Conservation (phyloP, 1,140 invertebrate genomes). For the Araneus ventricosus region DNA sequence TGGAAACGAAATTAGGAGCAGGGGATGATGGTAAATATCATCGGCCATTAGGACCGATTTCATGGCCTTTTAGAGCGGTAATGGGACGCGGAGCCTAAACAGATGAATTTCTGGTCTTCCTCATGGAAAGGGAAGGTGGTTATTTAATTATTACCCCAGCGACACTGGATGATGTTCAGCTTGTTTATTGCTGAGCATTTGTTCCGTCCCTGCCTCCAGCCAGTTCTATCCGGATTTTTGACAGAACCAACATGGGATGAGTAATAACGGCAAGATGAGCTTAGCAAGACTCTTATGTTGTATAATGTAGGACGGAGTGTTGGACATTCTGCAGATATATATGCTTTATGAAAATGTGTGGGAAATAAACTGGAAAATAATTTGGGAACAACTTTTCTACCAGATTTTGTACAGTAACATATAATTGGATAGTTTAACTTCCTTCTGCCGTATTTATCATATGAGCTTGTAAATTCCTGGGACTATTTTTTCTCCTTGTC, state of each 20-base stretch:
- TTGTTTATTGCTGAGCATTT: slow-evolving; percentile 47
- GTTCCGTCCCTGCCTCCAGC: slow-evolving; percentile 18
- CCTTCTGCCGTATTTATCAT: too few relatives aligned
- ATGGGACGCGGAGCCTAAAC: slow-evolving; percentile 71
- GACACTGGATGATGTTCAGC: slow-evolving; percentile 12
- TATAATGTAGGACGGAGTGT: too few relatives aligned
- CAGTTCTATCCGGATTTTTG: neutral
- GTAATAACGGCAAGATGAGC: slow-evolving; percentile 36
- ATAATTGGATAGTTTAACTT: too few relatives aligned
- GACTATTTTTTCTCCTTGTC: too few relatives aligned
- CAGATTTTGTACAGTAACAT: too few relatives aligned
- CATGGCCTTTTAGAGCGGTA: slow-evolving; percentile 73
- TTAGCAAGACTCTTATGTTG: neutral
- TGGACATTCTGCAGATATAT: too few relatives aligned
- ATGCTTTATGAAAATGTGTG: too few relatives aligned
- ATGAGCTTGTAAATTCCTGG: too few relatives aligned
- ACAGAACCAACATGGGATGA: slow-evolving; percentile 25
- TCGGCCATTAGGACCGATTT: slow-evolving; percentile 71
- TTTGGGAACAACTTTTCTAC: too few relatives aligned
- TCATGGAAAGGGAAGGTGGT: slow-evolving; percentile 64
- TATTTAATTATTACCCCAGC: slow-evolving; percentile 68
- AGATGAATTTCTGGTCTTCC: slow-evolving; percentile 71
- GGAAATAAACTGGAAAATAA: too few relatives aligned
- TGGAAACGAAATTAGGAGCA: slow-evolving; percentile 72
- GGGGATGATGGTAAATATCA: slow-evolving; percentile 73